phyloP scores from a whole-genome alignment of 2,797 vertebrate genomes.

The Arctocebus calabarensis region DNA sequence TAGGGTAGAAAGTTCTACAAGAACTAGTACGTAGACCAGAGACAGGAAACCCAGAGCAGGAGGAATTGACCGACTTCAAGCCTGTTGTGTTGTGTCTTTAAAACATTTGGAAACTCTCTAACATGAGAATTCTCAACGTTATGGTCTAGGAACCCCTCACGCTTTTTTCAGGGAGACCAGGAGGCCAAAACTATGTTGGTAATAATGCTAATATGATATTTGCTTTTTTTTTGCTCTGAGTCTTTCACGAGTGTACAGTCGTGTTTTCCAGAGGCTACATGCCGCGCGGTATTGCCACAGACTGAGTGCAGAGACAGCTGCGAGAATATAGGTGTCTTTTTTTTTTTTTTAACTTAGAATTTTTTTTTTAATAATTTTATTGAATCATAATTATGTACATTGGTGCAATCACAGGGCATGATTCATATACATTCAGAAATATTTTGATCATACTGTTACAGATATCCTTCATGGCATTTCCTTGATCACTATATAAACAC shows the following conservation, averaged over 20 bases:
- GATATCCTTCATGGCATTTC: no score
- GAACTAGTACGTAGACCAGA: neutral
- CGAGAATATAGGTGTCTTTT: neutral
- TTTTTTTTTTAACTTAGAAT: no score
- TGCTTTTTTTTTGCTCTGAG: neutral
- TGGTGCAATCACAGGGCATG: no score
- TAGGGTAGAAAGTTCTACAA: neutral
- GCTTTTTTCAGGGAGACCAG: neutral
- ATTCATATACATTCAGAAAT: no score
- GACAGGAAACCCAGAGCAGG: neutral
- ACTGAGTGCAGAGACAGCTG: neutral
- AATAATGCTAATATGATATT: neutral
- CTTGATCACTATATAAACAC: no score
- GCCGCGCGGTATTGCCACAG: neutral
- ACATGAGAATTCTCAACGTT: neutral
- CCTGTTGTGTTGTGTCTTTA: neutral
- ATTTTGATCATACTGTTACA: no score
- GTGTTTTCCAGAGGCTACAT: neutral
- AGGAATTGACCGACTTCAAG: no score
- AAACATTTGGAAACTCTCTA: neutral
- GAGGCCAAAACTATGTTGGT: neutral
- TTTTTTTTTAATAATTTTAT: no score
- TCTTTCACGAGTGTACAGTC: neutral
- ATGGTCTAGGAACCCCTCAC: neutral
- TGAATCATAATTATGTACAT: no score